A percentile compares a stretch with the other conserved stretches of the same genome.
These are phyloP conservation scores for Austrolebias charrua DNA, from an alignment of 2,797 vertebrate species.

Conservation along the genomic window DNA sequence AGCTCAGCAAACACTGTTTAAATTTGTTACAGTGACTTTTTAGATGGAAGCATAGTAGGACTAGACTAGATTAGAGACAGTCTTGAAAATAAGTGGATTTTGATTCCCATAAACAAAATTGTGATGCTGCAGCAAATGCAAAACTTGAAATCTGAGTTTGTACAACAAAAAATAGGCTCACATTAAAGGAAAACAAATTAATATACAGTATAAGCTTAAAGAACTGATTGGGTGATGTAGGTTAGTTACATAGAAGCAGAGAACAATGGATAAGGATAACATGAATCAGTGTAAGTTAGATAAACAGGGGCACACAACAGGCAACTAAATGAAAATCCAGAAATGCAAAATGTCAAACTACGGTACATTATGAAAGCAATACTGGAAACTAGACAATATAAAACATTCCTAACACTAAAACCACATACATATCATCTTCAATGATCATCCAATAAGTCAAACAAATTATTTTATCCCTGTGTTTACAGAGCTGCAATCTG, in stretches of 20 bases:
- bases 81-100: background rate
- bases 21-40: too few relatives aligned
- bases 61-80: background rate
- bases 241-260: background rate
- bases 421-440: background rate
- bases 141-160: background rate
- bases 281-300: background rate
- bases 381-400: background rate
- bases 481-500: slow-evolving; percentile 19
- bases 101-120: background rate
- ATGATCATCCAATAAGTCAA: slow-evolving; percentile 20
- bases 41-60: background rate
- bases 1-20: too few relatives aligned
- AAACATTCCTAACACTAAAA: background rate
- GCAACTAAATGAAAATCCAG: background rate
- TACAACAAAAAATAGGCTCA: background rate
- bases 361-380: background rate
- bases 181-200: background rate
- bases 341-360: background rate
- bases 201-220: too few relatives aligned
- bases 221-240: background rate
- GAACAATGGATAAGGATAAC: background rate
- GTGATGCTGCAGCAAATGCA: background rate
- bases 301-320: background rate
- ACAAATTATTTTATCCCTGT: slow-evolving; percentile 24